Percentiles rank a stretch among this genome's conserved stretches.
Evolutionary conservation across 2,797 vertebrate genomes (phyloP).

Genomic region (Smutsia temminckii): DNA sequence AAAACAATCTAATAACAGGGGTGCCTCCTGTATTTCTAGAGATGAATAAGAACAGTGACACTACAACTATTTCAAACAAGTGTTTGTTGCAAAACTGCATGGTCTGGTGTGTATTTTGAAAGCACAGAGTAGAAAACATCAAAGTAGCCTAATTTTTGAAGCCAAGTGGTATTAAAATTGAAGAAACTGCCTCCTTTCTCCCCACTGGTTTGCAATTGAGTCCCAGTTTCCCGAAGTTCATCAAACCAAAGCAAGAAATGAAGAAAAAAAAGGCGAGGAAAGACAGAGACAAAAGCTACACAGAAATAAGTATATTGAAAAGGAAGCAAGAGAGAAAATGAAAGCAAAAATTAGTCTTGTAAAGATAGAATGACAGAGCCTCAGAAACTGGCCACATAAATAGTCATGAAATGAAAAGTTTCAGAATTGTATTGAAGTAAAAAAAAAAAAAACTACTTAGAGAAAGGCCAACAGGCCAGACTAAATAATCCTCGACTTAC

Average conservation of each 20-base stretch:
- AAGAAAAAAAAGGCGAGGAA: conserved; percentile 81
- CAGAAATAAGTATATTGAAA: conserved; percentile 88
- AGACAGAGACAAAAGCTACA: conserved; percentile 86
- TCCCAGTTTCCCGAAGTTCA: conserved; percentile 71
- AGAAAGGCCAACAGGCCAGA: conserved; percentile 98
- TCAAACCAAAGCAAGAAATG: conserved; percentile 85
- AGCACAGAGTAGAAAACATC: conserved; percentile 59
- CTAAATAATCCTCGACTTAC: conserved; percentile 99
- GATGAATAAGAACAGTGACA: conserved; percentile 65
- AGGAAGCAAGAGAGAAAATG: conserved; percentile 86
- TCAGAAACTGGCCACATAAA: conserved; percentile 93
- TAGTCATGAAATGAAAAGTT: conserved; percentile 99
- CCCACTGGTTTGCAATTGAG: conserved; percentile 55
- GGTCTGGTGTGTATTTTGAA: conserved; percentile 63
- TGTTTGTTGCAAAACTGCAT: conserved; percentile 57
- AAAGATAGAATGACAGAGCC: conserved; percentile 89
- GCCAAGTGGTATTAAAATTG: conserved; percentile 73
- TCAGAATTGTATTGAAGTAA: conserved; percentile 97
- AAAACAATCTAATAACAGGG: conserved; percentile 59
- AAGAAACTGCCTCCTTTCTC: conserved; percentile 66
- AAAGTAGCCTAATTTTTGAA: conserved; percentile 74
- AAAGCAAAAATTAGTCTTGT: conserved; percentile 90
- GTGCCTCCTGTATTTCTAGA: conserved; percentile 58
- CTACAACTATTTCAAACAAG: conserved; percentile 66
- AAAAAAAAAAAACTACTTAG: conserved; percentile 92